Base-by-base conservation (phyloP, 2,888 invertebrate genomes). In the Listrodromus nycthemerus region DNA sequence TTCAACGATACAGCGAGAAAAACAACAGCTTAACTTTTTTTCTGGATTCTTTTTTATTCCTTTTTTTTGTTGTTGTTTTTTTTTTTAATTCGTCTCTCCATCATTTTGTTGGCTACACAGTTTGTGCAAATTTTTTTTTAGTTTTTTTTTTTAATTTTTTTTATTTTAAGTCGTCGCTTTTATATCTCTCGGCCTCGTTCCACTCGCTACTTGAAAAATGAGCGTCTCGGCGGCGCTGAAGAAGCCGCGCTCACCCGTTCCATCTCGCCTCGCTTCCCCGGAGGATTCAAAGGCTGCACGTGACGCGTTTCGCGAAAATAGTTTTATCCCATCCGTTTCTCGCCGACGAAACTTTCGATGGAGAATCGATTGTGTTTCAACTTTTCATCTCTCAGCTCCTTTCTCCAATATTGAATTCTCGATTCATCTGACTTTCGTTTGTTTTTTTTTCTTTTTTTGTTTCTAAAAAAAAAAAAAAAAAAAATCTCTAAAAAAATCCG, bases 201-300 rank as follows among this genome's bases (percentile, higher is more conserved):
- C 24, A 27, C 10, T n/a, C 27, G n/a, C 71, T 45, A 27, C 88
- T 89, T 88, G 87, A 86, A 89, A 86, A 88, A 88, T 85, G 88
- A 88, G 86, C 65, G 84, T 87, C 85, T 85, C 87, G 85, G 86
- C 84, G 83, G 84, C 83, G 86, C 74, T 83, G 87, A 74, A 71
- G 83, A 75, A 45, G n/a, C 41, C 16, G 33, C 19, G 21, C 33
- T 16, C 58, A 1, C 58, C 13, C 58, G 76, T 88, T 87, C 71
- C 85, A 86, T 33, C 58, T 58, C 70, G 85, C 37, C 41, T 67
- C 27, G 45, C 33, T 41, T 48, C 70, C 70, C 70, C 19, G 33
- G 78, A 63, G 78, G 37, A 78, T 78, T 78, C 70, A 70, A 70
- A 63, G 63, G 78, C 78, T 67, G 76, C 67, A 77, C 76, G 67